These are phyloP conservation scores for Cryptotermes secundus DNA, from an alignment of 1,140 invertebrate species.

Conservation along the genomic window DNA sequence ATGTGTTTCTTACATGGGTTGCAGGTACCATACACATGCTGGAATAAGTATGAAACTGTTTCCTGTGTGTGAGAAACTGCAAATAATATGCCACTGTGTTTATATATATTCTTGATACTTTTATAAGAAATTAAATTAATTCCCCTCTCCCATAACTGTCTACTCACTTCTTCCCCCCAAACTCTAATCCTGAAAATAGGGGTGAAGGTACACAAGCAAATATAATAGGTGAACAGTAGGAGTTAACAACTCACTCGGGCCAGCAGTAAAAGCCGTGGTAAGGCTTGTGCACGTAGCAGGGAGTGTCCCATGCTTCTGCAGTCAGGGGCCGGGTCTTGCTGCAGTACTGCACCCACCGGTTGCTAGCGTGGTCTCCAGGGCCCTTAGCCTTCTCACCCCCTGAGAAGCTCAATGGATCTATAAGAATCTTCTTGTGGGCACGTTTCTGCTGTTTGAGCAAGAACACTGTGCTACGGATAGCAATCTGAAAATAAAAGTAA, in stretches of 20 bases:
- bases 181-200: too few relatives aligned
- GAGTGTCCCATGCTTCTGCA: slow-evolving; percentile 72
- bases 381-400: slow-evolving; percentile 47
- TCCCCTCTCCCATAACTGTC: too few relatives aligned
- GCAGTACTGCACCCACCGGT: slow-evolving; percentile 73
- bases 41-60: too few relatives aligned
- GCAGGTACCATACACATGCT: too few relatives aligned
- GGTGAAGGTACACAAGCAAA: too few relatives aligned
- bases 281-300: slow-evolving; percentile 66
- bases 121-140: too few relatives aligned
- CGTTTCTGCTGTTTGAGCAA: slow-evolving; percentile 78
- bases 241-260: slow-evolving; percentile 70
- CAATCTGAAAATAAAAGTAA: slow-evolving; percentile 49
- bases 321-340: slow-evolving; percentile 57
- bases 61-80: too few relatives aligned
- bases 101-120: too few relatives aligned
- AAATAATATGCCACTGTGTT: too few relatives aligned
- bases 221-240: too few relatives aligned
- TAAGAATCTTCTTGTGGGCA: slow-evolving; percentile 59
- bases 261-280: slow-evolving; percentile 78
- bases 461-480: slow-evolving; percentile 60
- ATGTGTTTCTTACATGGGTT: too few relatives aligned
- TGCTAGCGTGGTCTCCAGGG: slow-evolving; percentile 63
- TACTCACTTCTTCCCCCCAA: too few relatives aligned
- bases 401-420: slow-evolving; percentile 51